Evolutionary conservation across 2,113 vertebrate species (phyloP).

Genomic region (Periophthalmodon schlosseri): DNA sequence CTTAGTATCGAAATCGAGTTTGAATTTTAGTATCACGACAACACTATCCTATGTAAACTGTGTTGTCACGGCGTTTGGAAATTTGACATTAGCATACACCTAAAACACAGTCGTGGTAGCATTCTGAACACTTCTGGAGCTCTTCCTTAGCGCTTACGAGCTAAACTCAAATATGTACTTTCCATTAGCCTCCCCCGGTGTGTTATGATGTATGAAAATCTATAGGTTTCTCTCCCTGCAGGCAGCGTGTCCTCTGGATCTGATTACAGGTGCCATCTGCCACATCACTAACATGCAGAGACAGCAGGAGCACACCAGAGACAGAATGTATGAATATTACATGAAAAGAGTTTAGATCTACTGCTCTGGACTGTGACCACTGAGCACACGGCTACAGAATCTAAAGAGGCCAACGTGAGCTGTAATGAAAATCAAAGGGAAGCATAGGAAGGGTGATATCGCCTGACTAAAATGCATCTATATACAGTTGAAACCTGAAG

Average conservation of each 20-base stretch:
- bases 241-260: slow-evolving; percentile 19
- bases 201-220: slow-evolving; percentile 55
- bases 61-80: no score
- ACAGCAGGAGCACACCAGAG: slow-evolving; percentile 13
- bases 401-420: background rate
- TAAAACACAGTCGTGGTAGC: slow-evolving; percentile 22
- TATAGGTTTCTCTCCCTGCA: slow-evolving; percentile 35
- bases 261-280: slow-evolving; percentile 56
- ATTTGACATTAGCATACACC: background rate
- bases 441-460: background rate
- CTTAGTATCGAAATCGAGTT: no score
- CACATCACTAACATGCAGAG: slow-evolving; percentile 32
- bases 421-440: background rate
- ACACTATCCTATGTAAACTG: no score
- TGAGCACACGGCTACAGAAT: background rate
- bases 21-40: no score
- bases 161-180: slow-evolving; percentile 37
- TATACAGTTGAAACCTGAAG: background rate
- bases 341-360: slow-evolving; percentile 26
- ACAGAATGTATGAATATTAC: slow-evolving; percentile 36
- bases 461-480: background rate
- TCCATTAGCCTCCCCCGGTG: slow-evolving; percentile 39
- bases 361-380: background rate
- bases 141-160: background rate
- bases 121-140: slow-evolving; percentile 13